These are phyloP conservation scores for Stichopus horrens DNA, from an alignment of 53 echinoderm and acorn worm species.

Conservation along the genomic window DNA sequence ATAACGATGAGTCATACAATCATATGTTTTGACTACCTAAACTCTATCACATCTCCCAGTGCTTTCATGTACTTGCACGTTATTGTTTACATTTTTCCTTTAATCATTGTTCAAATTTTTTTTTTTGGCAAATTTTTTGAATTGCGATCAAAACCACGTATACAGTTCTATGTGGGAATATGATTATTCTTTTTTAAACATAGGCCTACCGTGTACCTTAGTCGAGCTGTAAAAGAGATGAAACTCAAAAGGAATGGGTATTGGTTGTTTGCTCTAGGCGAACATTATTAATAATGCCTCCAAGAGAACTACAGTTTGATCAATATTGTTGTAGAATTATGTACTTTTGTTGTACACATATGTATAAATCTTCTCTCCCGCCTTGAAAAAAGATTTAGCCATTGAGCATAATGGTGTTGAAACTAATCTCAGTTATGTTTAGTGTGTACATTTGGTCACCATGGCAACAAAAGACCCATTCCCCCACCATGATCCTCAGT, in stretches of 20 bases:
- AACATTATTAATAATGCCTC: slow-evolving; percentile 1
- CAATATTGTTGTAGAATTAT: background rate
- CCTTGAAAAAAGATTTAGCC: slow-evolving; percentile 5
- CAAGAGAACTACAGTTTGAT: background rate
- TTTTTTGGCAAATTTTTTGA: background rate
- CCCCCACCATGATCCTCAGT: background rate
- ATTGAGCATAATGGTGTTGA: slow-evolving; percentile 17
- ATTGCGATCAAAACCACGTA: background rate
- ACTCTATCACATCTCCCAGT: background rate
- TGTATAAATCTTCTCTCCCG: background rate
- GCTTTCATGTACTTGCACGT: background rate
- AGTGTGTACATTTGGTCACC: slow-evolving; percentile 18
- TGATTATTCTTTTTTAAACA: slow-evolving; percentile 1
- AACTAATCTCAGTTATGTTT: slow-evolving; percentile 34
- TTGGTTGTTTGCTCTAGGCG: background rate
- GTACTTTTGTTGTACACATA: slow-evolving; percentile 2
- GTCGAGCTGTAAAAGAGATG: background rate
- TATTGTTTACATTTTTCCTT: background rate
- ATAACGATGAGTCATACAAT: background rate
- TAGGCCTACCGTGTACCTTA: background rate
- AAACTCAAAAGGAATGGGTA: background rate
- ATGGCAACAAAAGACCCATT: slow-evolving; percentile 8
- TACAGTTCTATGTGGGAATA: background rate
- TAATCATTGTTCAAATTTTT: background rate
- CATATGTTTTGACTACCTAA: background rate